Evolutionary conservation across 2,113 vertebrate species (phyloP), one percentile per base, ranked within the genome.

Genomic region (Rhinopomastus cyanomelas): DNA sequence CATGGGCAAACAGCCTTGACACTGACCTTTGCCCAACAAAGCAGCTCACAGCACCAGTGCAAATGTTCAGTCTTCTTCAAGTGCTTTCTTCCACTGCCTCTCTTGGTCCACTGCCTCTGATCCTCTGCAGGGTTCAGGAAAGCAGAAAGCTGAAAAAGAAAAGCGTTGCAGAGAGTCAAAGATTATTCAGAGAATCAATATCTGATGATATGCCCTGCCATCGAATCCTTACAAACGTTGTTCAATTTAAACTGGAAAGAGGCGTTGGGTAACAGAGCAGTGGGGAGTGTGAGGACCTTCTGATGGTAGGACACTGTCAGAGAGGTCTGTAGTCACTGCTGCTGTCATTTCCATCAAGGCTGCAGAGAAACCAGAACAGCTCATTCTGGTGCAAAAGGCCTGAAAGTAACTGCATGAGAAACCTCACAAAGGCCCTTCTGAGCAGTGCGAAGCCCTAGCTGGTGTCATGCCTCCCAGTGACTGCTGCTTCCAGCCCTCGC

Each of bases 1-100:
- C 21, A 15, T 3, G 3, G 56, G n/a, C 53, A n/a, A 83, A 51
- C 6, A 65, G 29, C 22, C 77, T 68, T 52, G 46, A 56, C 29
- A 66, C 88, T 76, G 59, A 96, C 95, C 92, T 93, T 57, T 30
- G 37, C 49, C 49, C 53, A 84, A 53, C 36, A 65, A 68, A 72
- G 77, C 73, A 72, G 51, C 48, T 64, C 52, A 65, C 66, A 79
- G 62, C 51, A 91, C 62, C 74, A 52, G 14, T 8, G 27, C 25
- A 85, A 72, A 56, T 5, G 32, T 27, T 69, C 49, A 65, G 51
- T 81, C 12, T 36, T 75, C 73, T 57, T 51, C 66, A 72, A 81
- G 26, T 11, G 51, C 37, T 61, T 61, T 74, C n/a, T 91, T 57
- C 64, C 23, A 60, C 57, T 2, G 9, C 8, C 20, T 27, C 17